Percentiles rank a stretch among this genome's conserved stretches.
Conservation (phyloP, 2,797 vertebrate genomes). For the Mormyrus proboscirostris region DNA sequence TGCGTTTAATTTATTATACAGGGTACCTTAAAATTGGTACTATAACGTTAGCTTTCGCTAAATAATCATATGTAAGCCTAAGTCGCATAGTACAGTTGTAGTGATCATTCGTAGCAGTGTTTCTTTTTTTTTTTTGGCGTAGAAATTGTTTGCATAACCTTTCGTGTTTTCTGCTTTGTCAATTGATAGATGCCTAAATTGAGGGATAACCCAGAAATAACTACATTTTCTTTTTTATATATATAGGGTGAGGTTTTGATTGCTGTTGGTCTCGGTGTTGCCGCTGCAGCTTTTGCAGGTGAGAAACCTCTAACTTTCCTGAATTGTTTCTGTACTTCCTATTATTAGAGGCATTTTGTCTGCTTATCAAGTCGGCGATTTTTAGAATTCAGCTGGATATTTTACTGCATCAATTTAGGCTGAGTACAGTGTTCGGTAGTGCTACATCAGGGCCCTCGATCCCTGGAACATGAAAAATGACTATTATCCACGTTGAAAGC, state of each 20-base stretch:
- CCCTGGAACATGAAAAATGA: neutral
- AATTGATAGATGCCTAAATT: neutral
- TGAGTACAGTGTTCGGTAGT: neutral
- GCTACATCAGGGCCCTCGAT: neutral
- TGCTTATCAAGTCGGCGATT: neutral
- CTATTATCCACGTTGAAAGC: neutral
- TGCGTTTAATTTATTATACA: neutral
- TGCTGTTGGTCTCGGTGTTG: constrained; percentile 77
- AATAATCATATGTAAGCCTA: neutral
- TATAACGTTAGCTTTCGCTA: neutral
- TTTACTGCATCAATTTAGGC: neutral
- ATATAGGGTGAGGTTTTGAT: constrained; percentile 72
- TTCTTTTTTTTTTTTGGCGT: neutral
- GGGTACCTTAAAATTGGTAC: neutral
- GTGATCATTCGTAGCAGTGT: neutral
- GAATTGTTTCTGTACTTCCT: neutral
- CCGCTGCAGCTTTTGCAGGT: constrained; percentile 83
- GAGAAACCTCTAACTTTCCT: constrained; percentile 25
- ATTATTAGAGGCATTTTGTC: neutral
- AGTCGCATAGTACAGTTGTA: neutral
- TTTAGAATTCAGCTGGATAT: neutral
- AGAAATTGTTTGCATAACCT: neutral
- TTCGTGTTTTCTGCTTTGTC: neutral
- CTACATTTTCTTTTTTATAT: neutral
- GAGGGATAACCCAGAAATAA: neutral